Evolutionary conservation across 2,113 vertebrate species (phyloP), one percentile per base, ranked within the genome.

Genomic region (Myodes glareolus): DNA sequence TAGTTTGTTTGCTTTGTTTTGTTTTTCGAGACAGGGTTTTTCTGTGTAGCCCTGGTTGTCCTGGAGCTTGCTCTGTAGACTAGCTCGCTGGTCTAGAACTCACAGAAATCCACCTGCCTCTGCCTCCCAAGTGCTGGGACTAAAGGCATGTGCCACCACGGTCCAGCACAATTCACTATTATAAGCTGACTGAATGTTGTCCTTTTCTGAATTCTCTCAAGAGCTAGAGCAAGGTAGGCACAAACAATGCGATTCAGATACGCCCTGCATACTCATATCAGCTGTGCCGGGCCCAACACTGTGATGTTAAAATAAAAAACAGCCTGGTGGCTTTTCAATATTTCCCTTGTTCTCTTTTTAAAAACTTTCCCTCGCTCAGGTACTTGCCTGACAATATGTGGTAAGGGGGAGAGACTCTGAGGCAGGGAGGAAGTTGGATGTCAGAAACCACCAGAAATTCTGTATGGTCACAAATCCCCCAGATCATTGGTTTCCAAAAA

Each of bases 171-270:
- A 50, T 89, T 78, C 92, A 92, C 88, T 92, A 39, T 94, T 94
- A 95, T 70, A 96, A 97, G 63, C 72, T 92, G 95, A 94, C 76
- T 29, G 94, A 93, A 52, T 45, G 61, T 95, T 89, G 92, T 92
- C 92, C 97, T 96, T 78, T 88, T 88, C 94, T 85, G 88, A 92
- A 5, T 91, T 94, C 93, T 95, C 85, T 86, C 67, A 90, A 76
- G 93, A 95, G 88, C 76, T 50, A 61, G 85, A 86, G 77, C 76
- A 68, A 94, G 92, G 80, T 92, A 67, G 87, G 72, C 72, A 77
- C 17, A 63, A n/a, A 88, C 16, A 68, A 47, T 87, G 0, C 9
- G 50, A 88, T 76, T 80, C 68, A 94, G 96, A 86, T 65, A 58
- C 39, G 21, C 23, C 29, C n/a, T 47, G 12, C 19, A 36, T 58